Percentiles rank a stretch among this genome's conserved stretches.
Evolutionary conservation across 2,113 vertebrate species (phyloP).

Genomic region (Serilophus lunatus): DNA sequence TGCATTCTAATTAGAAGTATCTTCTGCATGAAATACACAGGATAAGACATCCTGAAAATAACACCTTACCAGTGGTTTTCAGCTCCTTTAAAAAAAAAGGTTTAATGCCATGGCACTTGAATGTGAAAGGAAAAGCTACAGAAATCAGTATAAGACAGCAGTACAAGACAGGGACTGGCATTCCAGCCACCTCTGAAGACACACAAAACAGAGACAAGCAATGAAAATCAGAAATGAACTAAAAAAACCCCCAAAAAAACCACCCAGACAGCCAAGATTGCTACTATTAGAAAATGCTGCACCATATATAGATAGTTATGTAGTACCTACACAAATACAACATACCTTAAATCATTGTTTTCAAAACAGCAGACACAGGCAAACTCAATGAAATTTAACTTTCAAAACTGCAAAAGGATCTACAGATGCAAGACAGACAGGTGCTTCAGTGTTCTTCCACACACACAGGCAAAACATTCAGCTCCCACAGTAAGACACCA

Average conservation of each 20-base stretch:
- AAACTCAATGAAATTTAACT: background rate
- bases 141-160: background rate
- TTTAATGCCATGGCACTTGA: background rate
- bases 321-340: background rate
- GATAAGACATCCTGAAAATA: background rate
- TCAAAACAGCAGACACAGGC: background rate
- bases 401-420: background rate
- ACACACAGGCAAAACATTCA: background rate
- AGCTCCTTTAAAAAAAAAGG: background rate
- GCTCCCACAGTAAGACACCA: background rate
- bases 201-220: background rate
- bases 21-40: background rate
- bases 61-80: background rate
- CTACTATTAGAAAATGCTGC: background rate
- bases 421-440: background rate
- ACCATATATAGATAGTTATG: background rate
- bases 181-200: no score
- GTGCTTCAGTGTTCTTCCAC: background rate
- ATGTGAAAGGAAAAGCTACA: background rate
- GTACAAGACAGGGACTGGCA: no score
- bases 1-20: conserved; percentile 1
- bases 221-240: background rate
- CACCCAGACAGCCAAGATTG: background rate
- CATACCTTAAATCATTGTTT: background rate
- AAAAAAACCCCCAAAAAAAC: background rate